Percentiles rank a stretch among this genome's conserved stretches.
Conservation (phyloP, 1,140 invertebrate species). For the Sinella curviseta region DNA sequence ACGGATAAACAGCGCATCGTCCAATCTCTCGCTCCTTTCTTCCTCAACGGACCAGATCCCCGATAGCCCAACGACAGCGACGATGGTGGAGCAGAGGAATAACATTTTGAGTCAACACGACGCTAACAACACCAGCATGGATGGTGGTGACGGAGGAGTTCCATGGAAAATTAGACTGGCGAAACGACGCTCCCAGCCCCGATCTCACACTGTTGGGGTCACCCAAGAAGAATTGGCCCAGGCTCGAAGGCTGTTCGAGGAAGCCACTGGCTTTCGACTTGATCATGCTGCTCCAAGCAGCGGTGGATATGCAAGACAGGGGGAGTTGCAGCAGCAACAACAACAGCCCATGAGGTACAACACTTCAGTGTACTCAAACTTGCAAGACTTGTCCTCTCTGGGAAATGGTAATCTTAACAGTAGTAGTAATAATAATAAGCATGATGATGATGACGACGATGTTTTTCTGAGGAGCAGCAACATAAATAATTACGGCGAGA, state of each 20-base stretch:
- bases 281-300: background rate
- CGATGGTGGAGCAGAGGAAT: no score
- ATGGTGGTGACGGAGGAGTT: background rate
- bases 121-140: no score
- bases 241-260: constrained; percentile 70
- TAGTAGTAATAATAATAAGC: background rate
- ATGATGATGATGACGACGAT: background rate
- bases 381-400: constrained; percentile 11
- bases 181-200: constrained; percentile 57
- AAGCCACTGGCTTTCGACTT: constrained; percentile 50
- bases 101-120: no score
- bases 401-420: background rate
- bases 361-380: background rate
- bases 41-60: no score
- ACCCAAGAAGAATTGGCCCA: constrained; percentile 73
- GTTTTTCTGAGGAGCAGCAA: background rate
- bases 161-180: constrained; percentile 50
- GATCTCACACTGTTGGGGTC: constrained; percentile 77
- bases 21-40: no score
- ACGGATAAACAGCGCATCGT: background rate
- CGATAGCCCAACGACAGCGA: no score
- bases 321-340: background rate
- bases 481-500: constrained; percentile 3
- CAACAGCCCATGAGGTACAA: background rate
- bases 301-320: background rate